phyloP scores from a whole-genome alignment of 2,797 vertebrate species.

The Pristis pectinata region DNA sequence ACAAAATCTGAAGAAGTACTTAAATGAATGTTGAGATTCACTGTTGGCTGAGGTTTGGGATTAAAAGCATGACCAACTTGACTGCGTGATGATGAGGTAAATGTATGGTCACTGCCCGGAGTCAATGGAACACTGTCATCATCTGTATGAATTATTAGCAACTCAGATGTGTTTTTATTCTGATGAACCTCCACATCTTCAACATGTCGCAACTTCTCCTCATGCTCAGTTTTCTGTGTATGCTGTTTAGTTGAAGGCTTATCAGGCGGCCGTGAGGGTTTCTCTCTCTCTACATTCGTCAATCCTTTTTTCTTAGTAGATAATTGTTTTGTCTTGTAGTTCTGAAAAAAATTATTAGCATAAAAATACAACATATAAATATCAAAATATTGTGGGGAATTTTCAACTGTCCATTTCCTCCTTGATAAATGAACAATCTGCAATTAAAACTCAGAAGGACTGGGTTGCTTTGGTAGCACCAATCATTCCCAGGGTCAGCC shows the following conservation, averaged over 20 bases:
- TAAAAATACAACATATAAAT: not conserved
- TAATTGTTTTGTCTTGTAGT: not conserved
- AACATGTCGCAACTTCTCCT: not conserved
- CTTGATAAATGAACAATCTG: not conserved
- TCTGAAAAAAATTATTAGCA: not conserved
- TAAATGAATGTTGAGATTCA: conserved; percentile 47
- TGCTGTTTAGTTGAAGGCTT: not conserved
- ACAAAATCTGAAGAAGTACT: conserved; percentile 41
- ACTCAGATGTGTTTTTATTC: not conserved
- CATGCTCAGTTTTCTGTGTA: not conserved
- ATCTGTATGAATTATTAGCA: conserved; percentile 19
- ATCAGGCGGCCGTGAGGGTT: not conserved
- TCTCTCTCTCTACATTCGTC: not conserved
- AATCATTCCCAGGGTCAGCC: not conserved
- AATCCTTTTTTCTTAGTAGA: not conserved
- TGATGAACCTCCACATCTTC: not conserved
- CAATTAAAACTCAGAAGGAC: not conserved
- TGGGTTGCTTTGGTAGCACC: not conserved
- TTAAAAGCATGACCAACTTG: not conserved
- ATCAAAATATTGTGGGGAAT: not conserved
- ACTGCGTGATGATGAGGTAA: not conserved
- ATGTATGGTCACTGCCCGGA: not conserved
- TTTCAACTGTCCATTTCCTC: not conserved
- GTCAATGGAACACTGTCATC: not conserved
- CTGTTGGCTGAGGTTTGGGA: conserved; percentile 30